A percentile compares a stretch with the other conserved stretches of the same genome.
Evolutionary conservation across 2,888 invertebrate genomes (phyloP).

Genomic region (Hydriomena furcata): DNA sequence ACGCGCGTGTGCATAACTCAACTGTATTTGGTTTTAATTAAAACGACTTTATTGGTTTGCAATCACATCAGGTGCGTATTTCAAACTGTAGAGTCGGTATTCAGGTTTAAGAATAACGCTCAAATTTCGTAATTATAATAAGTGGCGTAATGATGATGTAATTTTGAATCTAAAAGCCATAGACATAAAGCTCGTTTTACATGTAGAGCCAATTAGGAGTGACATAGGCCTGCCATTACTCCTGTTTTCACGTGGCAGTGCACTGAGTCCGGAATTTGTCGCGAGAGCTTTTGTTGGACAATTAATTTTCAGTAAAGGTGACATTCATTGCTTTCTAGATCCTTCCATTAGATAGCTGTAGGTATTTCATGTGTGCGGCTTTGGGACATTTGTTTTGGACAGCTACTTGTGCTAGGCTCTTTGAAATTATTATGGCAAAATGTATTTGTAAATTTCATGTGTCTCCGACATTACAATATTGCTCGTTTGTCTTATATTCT

Average conservation of each 20-base stretch:
- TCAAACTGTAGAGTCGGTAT: too few relatives aligned
- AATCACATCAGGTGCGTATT: too few relatives aligned
- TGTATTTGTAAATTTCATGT: too few relatives aligned
- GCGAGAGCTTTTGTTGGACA: conserved; percentile 35
- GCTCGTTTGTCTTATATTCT: too few relatives aligned
- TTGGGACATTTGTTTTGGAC: conserved; percentile 16
- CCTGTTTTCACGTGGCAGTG: conserved; percentile 34
- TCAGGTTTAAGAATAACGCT: too few relatives aligned
- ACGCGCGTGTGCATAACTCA: too few relatives aligned
- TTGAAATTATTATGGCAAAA: conserved; percentile 10
- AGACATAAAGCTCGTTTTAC: conserved; percentile 14
- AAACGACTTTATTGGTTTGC: too few relatives aligned
- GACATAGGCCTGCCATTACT: conserved; percentile 27
- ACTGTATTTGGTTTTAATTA: too few relatives aligned
- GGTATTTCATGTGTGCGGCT: conserved; percentile 29
- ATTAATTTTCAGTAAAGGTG: conserved; percentile 40
- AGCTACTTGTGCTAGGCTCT: neutral
- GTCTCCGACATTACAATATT: too few relatives aligned
- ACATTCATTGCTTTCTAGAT: conserved; percentile 35
- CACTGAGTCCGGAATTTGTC: conserved; percentile 37
- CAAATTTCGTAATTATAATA: too few relatives aligned
- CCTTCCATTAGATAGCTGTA: conserved; percentile 33
- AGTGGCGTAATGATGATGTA: too few relatives aligned
- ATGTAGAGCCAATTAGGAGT: conserved; percentile 9
- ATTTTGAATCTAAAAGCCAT: neutral